A percentile compares a stretch with the other conserved stretches of the same genome.
phyloP scores from a whole-genome alignment of 92 coral and sea anemone genomes.

The Ricordea florida region DNA sequence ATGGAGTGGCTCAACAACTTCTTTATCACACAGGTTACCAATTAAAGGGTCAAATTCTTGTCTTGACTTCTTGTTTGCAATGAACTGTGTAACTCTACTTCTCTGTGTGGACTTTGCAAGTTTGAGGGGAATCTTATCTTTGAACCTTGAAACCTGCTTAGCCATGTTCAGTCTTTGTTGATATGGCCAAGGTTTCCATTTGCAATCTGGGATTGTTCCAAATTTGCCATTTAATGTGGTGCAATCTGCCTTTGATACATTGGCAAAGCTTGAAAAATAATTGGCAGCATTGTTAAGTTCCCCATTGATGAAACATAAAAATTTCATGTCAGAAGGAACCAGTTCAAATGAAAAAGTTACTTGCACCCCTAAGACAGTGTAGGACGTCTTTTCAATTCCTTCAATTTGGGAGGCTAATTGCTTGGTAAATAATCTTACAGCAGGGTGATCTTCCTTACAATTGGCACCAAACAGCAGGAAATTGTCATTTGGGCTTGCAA shows the following conservation, averaged over 20 bases:
- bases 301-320: slow-evolving; percentile 48
- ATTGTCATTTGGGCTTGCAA: slow-evolving; percentile 60
- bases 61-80: too few relatives aligned
- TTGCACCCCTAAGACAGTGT: slow-evolving; percentile 6
- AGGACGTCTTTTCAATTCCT: slow-evolving; percentile 38
- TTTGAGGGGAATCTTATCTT: too few relatives aligned
- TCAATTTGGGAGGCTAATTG: background rate
- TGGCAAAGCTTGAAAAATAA: slow-evolving; percentile 54
- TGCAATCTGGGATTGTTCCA: slow-evolving; percentile 34
- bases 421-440: slow-evolving; percentile 10
- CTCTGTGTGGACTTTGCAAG: too few relatives aligned
- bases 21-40: too few relatives aligned
- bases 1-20: too few relatives aligned
- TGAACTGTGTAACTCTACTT: too few relatives aligned
- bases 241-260: slow-evolving; percentile 43
- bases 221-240: background rate
- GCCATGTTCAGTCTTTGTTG: background rate
- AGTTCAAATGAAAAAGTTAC: slow-evolving; percentile 43
- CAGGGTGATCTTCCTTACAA: slow-evolving; percentile 67
- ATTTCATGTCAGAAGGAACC: slow-evolving; percentile 66
- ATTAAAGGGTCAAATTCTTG: too few relatives aligned
- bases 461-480: slow-evolving; percentile 67
- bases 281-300: slow-evolving; percentile 57
- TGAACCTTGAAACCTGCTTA: background rate
- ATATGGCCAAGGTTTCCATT: slow-evolving; percentile 25